Evolutionary conservation across 2,113 vertebrate genomes (phyloP), one percentile per base, ranked within the genome.

Genomic region (Cromileptes altivelis): DNA sequence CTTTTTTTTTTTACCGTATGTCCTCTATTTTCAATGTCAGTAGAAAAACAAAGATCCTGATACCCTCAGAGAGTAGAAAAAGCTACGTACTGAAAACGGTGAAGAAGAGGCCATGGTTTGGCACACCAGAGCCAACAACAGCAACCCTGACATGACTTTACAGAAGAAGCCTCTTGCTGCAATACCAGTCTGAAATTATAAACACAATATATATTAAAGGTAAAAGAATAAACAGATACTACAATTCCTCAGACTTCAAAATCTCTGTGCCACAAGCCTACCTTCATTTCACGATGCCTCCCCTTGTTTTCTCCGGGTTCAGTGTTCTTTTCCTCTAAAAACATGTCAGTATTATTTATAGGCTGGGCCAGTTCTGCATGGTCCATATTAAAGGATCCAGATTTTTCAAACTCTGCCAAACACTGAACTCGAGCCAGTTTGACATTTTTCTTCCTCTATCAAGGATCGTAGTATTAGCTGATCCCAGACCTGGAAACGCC

Each of bases 311-410:
- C 53, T 72, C 33, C 62, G 82, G 73, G 45, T 84, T 68, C 87
- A 55, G 53, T 85, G 80, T 85, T 93, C 80, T 91, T 58, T 55
- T 68, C 50, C 23, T 74, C 25, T 63, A 4, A 72, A 53, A 67
- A 72, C 33, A 56, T 81, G 80, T 84, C 85, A 84, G 86, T 57
- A 60, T 90, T 88, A 95, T 94, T 96, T 95, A 95, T 94, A 89
- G 93, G 84, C 80, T 33, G 63, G 72, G 82, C 73, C 71, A 75
- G 95, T 93, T 96, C 89, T 94, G 90, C 95, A 94, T 94, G 94
- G 90, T 94, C 90, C 93, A 85, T 81, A 93, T 94, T 94, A 96
- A 58, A 70, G 60, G 74, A 79, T 72, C 71, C 85, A 85, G 72
- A 72, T 52, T 19, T 15, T 3, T n/a, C 42, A 77, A 50, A 37